Evolutionary conservation across 1,140 invertebrate species (phyloP), one percentile per base, ranked within the genome.

Genomic region (Camponotus pennsylvanicus): DNA sequence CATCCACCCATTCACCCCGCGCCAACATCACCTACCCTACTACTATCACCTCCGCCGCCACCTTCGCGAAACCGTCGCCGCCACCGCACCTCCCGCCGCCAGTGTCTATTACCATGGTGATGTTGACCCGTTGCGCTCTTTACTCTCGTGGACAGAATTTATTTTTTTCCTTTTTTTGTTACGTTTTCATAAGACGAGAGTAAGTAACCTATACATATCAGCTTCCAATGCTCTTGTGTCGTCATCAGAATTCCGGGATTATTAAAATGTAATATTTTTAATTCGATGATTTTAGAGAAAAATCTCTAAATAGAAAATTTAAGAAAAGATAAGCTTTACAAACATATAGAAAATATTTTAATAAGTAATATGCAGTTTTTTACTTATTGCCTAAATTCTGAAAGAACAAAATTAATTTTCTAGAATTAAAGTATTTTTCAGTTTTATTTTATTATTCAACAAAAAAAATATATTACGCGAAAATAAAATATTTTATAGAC

Each of bases 31-130:
- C 83, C 89, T 70, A 84, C 73, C 40, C 55, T 21, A 78, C 61
- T 59, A 89, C 88, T 85, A 82, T 85, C 75, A 85, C 89, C 88
- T 90, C 80, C 55, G 79, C 57, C 63, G 21, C 63, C 75, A 85
- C 89, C 80, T 84, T 87, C 79, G 61, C 88, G 61, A 80, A 79
- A 86, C 78, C 86, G 77, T 79, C 71, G 40, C 67, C 40, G 70
- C 11, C 75, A 18, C 37, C 75, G 49, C 15, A 40, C 11, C 34
- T 21, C 49, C 42, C 13, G 13, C n/a, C 34, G 8, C 69, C 55
- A 70, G 79, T 75, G 79, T 83, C 69, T 83, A 82, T 82, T 73
- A 82, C 55, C 42, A 45, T 49, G 27, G 55, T 59, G 57, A 83
- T 61, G 79, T 45, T 75, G 69, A 83, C 40, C 64, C 49, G 64